A percentile compares a stretch with the other conserved stretches of the same genome.
phyloP scores from a whole-genome alignment of 2,888 invertebrate genomes.

The Eilema depressum region DNA sequence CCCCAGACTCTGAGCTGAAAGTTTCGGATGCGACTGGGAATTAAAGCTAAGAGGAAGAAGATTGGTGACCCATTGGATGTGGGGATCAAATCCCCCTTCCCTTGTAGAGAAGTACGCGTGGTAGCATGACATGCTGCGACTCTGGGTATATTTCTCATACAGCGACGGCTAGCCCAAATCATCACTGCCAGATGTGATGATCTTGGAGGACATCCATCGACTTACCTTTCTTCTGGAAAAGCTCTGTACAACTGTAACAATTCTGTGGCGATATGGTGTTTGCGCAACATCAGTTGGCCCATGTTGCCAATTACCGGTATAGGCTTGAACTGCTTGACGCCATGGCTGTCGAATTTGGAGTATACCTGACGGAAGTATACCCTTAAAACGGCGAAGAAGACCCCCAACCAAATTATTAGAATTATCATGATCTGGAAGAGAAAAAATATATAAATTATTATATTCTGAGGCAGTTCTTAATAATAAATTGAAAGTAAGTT shows the following conservation, averaged over 20 bases:
- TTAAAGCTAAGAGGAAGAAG: too few relatives aligned
- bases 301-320: not conserved
- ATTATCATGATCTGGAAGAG: not conserved
- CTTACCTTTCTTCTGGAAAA: conserved; percentile 1
- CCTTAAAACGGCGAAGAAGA: not conserved
- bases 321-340: not conserved
- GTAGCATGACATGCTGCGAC: too few relatives aligned
- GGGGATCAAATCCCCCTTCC: too few relatives aligned
- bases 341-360: not conserved
- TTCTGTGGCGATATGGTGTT: not conserved
- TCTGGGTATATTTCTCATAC: too few relatives aligned
- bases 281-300: not conserved
- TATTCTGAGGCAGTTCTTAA: not conserved
- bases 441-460: not conserved
- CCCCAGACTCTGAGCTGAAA: too few relatives aligned
- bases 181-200: too few relatives aligned
- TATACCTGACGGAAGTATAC: not conserved
- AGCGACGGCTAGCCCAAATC: too few relatives aligned
- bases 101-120: too few relatives aligned
- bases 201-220: not conserved
- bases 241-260: not conserved
- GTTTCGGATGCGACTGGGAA: too few relatives aligned
- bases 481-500: not conserved
- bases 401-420: not conserved
- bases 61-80: too few relatives aligned